Evolutionary conservation across 2,797 vertebrate genomes (phyloP).

Genomic region (Karalla daura): DNA sequence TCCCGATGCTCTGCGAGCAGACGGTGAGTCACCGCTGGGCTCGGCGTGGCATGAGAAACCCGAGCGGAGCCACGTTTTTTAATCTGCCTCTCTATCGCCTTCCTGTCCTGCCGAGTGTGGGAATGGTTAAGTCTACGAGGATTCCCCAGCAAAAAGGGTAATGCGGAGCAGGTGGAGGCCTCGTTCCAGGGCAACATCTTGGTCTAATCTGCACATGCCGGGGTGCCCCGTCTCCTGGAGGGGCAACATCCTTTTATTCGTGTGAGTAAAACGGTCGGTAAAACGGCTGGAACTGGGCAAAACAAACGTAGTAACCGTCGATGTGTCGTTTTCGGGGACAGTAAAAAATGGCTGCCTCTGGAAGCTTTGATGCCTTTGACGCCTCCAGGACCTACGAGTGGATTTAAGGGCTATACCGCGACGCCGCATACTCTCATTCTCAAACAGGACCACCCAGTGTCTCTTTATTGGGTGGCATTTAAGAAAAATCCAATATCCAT

Average conservation of each 20-base stretch:
- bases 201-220: slow-evolving; percentile 63
- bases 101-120: slow-evolving; percentile 42
- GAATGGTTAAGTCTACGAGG: slow-evolving; percentile 53
- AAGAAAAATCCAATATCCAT: slow-evolving; percentile 52
- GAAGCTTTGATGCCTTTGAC: slow-evolving; percentile 31
- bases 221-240: slow-evolving; percentile 45
- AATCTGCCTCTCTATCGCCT: slow-evolving; percentile 39
- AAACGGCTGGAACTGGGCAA: slow-evolving; percentile 40
- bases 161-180: slow-evolving; percentile 73
- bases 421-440: slow-evolving; percentile 39
- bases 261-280: slow-evolving; percentile 26
- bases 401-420: slow-evolving; percentile 29
- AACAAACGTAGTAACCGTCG: slow-evolving; percentile 46
- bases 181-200: slow-evolving; percentile 72
- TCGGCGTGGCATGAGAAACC: slow-evolving; percentile 48
- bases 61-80: slow-evolving; percentile 38
- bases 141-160: slow-evolving; percentile 70
- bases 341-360: slow-evolving; percentile 19
- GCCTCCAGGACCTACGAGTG: slow-evolving; percentile 21
- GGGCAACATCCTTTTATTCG: slow-evolving; percentile 54
- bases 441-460: slow-evolving; percentile 51
- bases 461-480: slow-evolving; percentile 42
- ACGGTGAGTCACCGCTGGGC: slow-evolving; percentile 3
- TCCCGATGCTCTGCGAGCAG: slow-evolving; percentile 13
- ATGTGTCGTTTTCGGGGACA: slow-evolving; percentile 46